These are phyloP conservation scores for Pyrocephalus nanus DNA, from an alignment of 2,797 vertebrate genomes.

Conservation along the genomic window DNA sequence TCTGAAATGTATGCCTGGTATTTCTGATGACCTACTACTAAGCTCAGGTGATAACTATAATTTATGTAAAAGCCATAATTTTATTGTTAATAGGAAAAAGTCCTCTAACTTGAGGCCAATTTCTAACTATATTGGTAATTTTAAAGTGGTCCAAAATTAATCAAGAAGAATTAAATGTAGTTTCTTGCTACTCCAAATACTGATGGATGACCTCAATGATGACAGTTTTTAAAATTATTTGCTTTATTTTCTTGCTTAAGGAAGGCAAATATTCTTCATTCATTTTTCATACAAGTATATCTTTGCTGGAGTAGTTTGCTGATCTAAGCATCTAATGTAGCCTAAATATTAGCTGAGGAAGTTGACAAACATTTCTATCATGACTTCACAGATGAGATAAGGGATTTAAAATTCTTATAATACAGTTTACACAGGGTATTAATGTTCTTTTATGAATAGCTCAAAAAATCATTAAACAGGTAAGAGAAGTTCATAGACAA, in stretches of 20 bases:
- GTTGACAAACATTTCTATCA: neutral
- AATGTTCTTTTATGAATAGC: neutral
- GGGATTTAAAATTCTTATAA: neutral
- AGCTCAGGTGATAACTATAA: neutral
- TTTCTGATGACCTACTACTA: neutral
- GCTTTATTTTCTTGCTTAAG: neutral
- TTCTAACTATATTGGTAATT: neutral
- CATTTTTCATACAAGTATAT: neutral
- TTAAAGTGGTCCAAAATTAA: neutral
- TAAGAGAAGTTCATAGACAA: neutral
- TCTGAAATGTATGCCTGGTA: neutral
- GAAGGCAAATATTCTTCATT: neutral
- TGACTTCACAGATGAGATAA: neutral
- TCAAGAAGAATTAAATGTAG: neutral
- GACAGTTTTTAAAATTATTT: neutral
- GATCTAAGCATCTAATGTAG: neutral
- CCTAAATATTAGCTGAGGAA: neutral
- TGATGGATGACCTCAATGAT: neutral
- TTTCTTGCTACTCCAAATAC: neutral
- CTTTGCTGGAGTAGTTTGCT: neutral
- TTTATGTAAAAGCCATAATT: neutral
- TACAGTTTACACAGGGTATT: neutral
- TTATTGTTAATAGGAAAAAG: neutral
- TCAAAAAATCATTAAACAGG: neutral
- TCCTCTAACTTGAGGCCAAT: neutral